Conservation (phyloP, 2,888 invertebrate genomes). For the Hipparchia semele region DNA sequence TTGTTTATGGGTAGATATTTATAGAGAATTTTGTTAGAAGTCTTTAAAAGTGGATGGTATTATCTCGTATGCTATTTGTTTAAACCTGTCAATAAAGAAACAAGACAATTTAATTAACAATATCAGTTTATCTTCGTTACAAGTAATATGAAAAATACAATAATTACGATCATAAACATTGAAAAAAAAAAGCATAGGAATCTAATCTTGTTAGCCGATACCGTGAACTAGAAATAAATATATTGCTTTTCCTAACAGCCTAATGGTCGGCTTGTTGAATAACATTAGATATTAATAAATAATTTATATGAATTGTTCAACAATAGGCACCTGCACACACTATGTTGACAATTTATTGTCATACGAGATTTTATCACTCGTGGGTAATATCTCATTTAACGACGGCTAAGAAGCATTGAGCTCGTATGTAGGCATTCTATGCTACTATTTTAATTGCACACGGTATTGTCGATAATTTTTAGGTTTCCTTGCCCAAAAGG, state of each 20-base stretch:
- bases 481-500: too few species aligned
- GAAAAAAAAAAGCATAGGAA: conserved; percentile 21
- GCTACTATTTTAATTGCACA: background rate
- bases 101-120: conserved; percentile 3
- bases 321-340: conserved; percentile 27
- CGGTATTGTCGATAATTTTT: background rate
- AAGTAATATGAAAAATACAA: conserved; percentile 12
- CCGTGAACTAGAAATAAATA: conserved; percentile 26
- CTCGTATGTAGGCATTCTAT: background rate
- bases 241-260: conserved; percentile 27
- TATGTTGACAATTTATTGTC: conserved; percentile 20
- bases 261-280: conserved; percentile 37
- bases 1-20: too few species aligned
- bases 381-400: conserved; percentile 22
- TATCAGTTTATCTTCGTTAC: conserved; percentile 16
- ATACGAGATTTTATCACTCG: conserved; percentile 16
- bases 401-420: background rate
- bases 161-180: background rate
- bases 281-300: conserved; percentile 35
- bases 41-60: too few species aligned
- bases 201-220: conserved; percentile 27
- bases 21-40: too few species aligned
- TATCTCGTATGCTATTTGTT: background rate
- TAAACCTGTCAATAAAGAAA: background rate
- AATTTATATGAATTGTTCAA: conserved; percentile 31